A percentile compares a stretch with the other conserved stretches of the same genome.
Evolutionary conservation across 2,888 invertebrate genomes (phyloP).

Genomic region (Diarsia brunnea): DNA sequence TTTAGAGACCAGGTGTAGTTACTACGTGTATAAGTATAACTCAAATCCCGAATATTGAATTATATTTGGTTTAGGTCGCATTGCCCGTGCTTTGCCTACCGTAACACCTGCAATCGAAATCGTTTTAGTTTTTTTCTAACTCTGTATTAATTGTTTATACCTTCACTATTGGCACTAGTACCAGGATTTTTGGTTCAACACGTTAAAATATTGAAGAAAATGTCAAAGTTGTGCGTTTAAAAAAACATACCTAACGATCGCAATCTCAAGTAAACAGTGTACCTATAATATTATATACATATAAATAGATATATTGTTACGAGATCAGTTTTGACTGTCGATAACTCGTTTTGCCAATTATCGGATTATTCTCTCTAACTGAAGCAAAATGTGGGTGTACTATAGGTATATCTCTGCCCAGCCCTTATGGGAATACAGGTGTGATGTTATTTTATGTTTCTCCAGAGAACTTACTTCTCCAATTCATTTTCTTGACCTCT

Average conservation of each 20-base stretch:
- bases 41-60: not conserved
- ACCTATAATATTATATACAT: no score
- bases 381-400: not conserved
- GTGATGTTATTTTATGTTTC: not conserved
- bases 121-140: not conserved
- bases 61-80: not conserved
- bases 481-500: constrained; percentile 4
- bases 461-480: not conserved
- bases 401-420: not conserved
- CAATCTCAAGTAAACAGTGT: not conserved
- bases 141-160: not conserved
- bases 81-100: not conserved
- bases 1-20: not conserved
- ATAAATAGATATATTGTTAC: not conserved
- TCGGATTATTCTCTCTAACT: not conserved
- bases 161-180: not conserved
- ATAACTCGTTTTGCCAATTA: not conserved
- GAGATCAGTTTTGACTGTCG: not conserved
- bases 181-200: not conserved
- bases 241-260: not conserved
- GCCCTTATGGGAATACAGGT: not conserved
- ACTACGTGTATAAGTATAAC: not conserved
- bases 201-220: not conserved
- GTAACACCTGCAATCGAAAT: not conserved
- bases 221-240: not conserved